Percentiles rank a stretch among this genome's conserved stretches.
These are phyloP conservation scores for Pipistrellus nathusii DNA, from an alignment of 2,797 vertebrate genomes.

Conservation along the genomic window DNA sequence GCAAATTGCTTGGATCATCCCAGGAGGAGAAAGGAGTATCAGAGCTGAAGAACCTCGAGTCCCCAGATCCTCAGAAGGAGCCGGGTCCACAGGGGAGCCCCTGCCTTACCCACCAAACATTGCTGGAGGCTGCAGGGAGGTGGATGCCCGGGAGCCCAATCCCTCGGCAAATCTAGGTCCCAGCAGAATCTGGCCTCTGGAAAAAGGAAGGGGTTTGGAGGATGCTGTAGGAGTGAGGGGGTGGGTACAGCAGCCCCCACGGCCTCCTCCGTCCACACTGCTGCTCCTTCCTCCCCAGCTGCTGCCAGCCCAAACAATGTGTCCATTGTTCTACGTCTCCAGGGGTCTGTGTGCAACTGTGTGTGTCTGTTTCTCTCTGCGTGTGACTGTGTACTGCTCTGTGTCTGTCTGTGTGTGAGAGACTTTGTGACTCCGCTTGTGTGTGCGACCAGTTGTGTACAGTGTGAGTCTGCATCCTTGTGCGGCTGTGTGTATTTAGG, in stretches of 20 bases:
- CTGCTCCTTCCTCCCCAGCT: conserved; percentile 78
- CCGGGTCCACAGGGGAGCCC: not conserved
- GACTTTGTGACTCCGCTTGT: conserved; percentile 48
- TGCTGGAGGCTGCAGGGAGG: not conserved
- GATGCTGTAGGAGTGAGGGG: not conserved
- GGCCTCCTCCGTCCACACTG: conserved; percentile 70
- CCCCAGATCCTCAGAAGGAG: not conserved
- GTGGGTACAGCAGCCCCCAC: conserved; percentile 17
- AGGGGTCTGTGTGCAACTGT: conserved; percentile 78
- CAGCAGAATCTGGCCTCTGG: conserved; percentile 57
- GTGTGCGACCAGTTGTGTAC: conserved; percentile 56
- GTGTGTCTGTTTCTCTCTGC: conserved; percentile 75
- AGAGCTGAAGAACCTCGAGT: not conserved
- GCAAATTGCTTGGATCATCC: not conserved
- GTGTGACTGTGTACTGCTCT: conserved; percentile 68
- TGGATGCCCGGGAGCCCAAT: not conserved
- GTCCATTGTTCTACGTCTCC: conserved; percentile 82
- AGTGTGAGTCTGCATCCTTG: not conserved
- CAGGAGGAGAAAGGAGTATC: not conserved
- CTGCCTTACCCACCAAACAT: not conserved
- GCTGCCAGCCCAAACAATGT: conserved; percentile 80
- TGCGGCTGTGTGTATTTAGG: conserved; percentile 18
- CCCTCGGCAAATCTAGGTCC: conserved; percentile 33
- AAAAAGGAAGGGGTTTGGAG: conserved; percentile 10
- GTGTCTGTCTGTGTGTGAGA: conserved; percentile 55